Base-by-base conservation (phyloP, 2,888 invertebrate genomes). In the Bellardia bayeri region DNA sequence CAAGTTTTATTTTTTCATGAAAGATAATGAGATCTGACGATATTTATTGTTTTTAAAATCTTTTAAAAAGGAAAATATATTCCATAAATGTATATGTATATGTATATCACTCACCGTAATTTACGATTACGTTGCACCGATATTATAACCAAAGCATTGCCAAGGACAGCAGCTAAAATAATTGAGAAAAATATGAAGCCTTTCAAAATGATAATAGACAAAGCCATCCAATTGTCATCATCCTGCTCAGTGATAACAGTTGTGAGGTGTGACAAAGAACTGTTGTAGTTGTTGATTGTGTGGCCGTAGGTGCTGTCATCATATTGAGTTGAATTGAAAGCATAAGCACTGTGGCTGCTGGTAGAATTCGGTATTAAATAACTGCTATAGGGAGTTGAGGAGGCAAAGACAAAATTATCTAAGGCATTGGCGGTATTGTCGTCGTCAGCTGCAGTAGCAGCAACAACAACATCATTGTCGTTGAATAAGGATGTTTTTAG, bases 111-210 rank as follows among this genome's bases (percentile, higher is more conserved):
- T 91, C 91, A 94, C 94, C 94, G 92, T 90, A 94, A 91, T 90
- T 94, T 94, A 71, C 94, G 92, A 91, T 94, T 94, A 85, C 94
- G 93, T 86, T 93, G 94, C 85, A 94, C 94, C 49, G 94, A 94
- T 87, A 94, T 94, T 88, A 94, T 94, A 91, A 99, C 98, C 89
- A 99, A 95, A 2, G 98, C 97, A 95, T 99, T 99, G 78, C 98
- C 99, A 82, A 98, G 95, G 23, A 98, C 96, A 45, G 98, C 98
- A 89, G 97, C 96, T 82, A 97, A 95, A 92, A 98, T 98, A 93
- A 98, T 98, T 90, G 96, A 95, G 84, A 96, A 95, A 95, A 98
- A 98, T 90, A 97, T 95, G 91, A 97, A 95, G 84, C 96, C 96
- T 93, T 97, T 97, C 90, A 96, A 94, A 88, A 96, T 95, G 90